Conservation (phyloP, 1,140 invertebrate species). For the Paraescarpia echinospica region DNA sequence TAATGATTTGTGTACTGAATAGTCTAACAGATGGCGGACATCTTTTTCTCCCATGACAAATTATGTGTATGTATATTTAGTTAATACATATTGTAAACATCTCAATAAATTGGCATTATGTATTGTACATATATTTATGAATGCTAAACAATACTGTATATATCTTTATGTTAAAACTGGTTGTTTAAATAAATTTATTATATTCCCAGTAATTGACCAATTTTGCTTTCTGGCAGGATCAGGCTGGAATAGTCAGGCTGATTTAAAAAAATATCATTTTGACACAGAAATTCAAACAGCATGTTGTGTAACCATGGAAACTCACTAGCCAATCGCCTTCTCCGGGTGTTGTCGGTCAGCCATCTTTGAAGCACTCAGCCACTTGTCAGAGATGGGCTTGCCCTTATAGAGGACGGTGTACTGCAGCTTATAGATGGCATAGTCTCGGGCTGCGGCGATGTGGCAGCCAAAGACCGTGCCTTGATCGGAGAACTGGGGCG, state of each 20-base stretch:
- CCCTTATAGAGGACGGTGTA: conserved; percentile 22
- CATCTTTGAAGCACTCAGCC: conserved; percentile 19
- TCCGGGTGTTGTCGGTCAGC: conserved; percentile 26
- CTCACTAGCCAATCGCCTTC: conserved; percentile 26
- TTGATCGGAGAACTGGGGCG: conserved; percentile 19
- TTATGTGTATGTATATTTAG: background rate
- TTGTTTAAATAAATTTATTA: too few relatives aligned
- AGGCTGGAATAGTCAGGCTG: too few relatives aligned
- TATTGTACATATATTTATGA: too few relatives aligned
- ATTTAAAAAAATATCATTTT: background rate
- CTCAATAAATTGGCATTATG: too few relatives aligned
- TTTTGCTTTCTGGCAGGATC: too few relatives aligned
- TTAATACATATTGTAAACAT: background rate
- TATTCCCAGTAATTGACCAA: too few relatives aligned
- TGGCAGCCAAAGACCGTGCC: conserved; percentile 27
- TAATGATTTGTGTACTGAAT: background rate
- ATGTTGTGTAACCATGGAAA: conserved; percentile 2
- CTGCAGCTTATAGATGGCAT: conserved; percentile 30
- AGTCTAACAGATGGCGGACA: too few relatives aligned
- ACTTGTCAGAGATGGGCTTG: conserved; percentile 21
- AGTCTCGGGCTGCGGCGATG: conserved; percentile 25
- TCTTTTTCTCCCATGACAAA: background rate
- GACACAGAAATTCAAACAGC: background rate
- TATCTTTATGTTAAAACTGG: too few relatives aligned
- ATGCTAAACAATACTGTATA: too few relatives aligned